phyloP scores from a whole-genome alignment of 2,888 invertebrate genomes.

The Drosophila pseudotalamancana region DNA sequence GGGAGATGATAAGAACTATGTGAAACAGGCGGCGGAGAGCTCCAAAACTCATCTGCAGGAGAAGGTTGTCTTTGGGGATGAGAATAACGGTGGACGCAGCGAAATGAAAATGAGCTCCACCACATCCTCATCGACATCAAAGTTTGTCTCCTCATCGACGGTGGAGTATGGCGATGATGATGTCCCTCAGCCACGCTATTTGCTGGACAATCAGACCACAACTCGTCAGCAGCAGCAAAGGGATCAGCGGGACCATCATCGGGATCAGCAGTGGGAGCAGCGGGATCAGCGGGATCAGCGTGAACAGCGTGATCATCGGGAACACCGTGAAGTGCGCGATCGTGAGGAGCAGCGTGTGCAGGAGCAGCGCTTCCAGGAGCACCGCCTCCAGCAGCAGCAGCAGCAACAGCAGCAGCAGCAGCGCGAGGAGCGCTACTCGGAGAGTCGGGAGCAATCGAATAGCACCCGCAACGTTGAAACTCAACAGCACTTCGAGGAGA shows the following conservation, averaged over 20 bases:
- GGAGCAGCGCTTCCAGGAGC: constrained; percentile 40
- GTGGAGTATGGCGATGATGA: constrained; percentile 69
- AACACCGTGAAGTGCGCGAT: constrained; percentile 69
- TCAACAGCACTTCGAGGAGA: constrained; percentile 77
- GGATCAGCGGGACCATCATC: constrained; percentile 7
- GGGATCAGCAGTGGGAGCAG: constrained; percentile 3
- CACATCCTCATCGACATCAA: constrained; percentile 80
- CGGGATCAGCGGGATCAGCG: constrained; percentile 16
- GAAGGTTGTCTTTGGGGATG: constrained; percentile 85
- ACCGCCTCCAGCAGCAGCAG: constrained; percentile 66
- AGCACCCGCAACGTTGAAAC: constrained; percentile 78
- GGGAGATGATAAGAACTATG: constrained; percentile 86
- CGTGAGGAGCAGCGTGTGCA: constrained; percentile 34
- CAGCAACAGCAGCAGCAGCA: constrained; percentile 75
- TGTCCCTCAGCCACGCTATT: constrained; percentile 59
- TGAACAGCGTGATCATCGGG: constrained; percentile 66
- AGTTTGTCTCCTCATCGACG: constrained; percentile 79
- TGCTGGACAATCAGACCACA: constrained; percentile 54
- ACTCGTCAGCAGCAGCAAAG: constrained; percentile 30
- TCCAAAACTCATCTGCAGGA: constrained; percentile 85
- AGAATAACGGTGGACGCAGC: constrained; percentile 84
- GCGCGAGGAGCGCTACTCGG: constrained; percentile 67
- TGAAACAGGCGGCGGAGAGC: constrained; percentile 85
- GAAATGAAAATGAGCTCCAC: constrained; percentile 83
- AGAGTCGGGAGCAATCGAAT: constrained; percentile 59